These are phyloP conservation scores for Hipposideros larvatus DNA, from an alignment of 2,797 vertebrate genomes.

Conservation along the genomic window DNA sequence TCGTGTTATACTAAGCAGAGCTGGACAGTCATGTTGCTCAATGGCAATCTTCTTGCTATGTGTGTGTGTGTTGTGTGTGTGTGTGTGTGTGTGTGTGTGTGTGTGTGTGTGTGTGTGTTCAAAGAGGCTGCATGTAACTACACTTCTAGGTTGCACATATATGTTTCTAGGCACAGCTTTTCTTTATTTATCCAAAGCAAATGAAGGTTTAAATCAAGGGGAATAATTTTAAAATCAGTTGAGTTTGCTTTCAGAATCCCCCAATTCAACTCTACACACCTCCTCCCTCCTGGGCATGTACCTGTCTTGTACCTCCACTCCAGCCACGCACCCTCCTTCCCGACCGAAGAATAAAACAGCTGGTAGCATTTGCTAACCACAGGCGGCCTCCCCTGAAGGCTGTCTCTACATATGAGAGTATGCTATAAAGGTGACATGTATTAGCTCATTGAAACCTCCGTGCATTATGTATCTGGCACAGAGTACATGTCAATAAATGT, in stretches of 20 bases:
- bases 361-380: accelerated
- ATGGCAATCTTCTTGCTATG: not conserved
- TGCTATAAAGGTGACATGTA: accelerated
- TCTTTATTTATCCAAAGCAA: not conserved
- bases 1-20: not conserved
- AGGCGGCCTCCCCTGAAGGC: not conserved
- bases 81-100: not conserved
- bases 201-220: not conserved
- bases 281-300: too few species aligned
- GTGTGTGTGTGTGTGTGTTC: not conserved
- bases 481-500: not conserved
- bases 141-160: not conserved
- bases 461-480: too few species aligned
- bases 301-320: too few species aligned
- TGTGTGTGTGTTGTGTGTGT: not conserved
- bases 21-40: accelerated
- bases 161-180: not conserved
- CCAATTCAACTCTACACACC: not conserved
- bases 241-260: not conserved
- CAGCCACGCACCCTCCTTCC: not conserved
- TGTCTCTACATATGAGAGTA: too few species aligned
- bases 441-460: not conserved
- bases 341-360: not conserved
- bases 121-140: not conserved
- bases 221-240: not conserved